Base-by-base conservation (phyloP, 2,113 vertebrate species). In the Hippocampus guttulatus region DNA sequence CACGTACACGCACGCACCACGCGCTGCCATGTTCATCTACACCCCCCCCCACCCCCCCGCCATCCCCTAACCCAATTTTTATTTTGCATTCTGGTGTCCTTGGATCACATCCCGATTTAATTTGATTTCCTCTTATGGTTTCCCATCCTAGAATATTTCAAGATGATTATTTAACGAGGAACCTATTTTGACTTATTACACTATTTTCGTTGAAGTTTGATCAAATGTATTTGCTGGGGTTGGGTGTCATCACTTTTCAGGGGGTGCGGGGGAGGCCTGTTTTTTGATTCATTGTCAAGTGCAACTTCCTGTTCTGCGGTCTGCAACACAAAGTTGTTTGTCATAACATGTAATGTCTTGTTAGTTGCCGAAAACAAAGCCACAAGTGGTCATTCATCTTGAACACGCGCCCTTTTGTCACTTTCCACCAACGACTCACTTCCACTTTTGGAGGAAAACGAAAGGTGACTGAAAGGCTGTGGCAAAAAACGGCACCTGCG, bases 371-470 rank as follows among this genome's bases (percentile, higher is more conserved):
- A 12, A 3, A 52, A 21, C 20, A 52, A 55, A 2, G 52, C 30
- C 8, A 25, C 14, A 2, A 16, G 1, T 1, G 27, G 14, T 20
- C 27, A 33, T 61, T 33, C 27, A 4, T 54, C n/a, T 12, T 25
- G 14, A 33, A 18, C 27, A 57, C 21, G 10, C 11, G 62, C 62
- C 9, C 14, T 47, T 25, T 8, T 27, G 20, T 47, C 64, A 68
- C n/a, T 68, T 69, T n/a, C 65, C 57, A 21, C 18, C 45, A 65
- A 65, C 12, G n/a, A 84, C 27, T 40, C 65, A 69, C 73, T 92
- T 93, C 89, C 86, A 7, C 68, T 85, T 84, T 88, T 79, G 67
- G 23, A 1, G 40, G 65, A 84, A 82, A 89, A 68, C 70, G 77
- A 91, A 90, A 91, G 75, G 14, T 7, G 23, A 47, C 9, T 18